Evolutionary conservation across 2,797 vertebrate species (phyloP).

Genomic region (Gallinago stenura): DNA sequence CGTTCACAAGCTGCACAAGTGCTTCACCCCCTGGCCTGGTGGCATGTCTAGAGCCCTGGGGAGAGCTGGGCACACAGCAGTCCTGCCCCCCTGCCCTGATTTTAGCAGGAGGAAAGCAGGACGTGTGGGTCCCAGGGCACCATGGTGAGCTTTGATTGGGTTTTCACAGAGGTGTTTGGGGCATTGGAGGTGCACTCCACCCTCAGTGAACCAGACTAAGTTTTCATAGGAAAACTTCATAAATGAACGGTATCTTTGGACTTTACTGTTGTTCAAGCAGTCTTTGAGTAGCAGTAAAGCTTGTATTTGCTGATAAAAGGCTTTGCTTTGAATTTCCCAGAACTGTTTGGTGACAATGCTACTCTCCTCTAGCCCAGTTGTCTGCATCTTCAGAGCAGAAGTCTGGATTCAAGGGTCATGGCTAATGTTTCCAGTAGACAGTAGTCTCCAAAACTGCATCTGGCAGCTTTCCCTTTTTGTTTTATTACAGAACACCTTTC

Average conservation of each 20-base stretch:
- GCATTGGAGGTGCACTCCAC: not conserved
- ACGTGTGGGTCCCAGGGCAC: rapidly evolving
- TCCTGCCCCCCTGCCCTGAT: too few species aligned
- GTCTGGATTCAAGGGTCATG: not conserved
- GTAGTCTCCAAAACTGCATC: not conserved
- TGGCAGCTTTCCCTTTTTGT: not conserved
- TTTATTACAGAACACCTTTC: conserved; percentile 18
- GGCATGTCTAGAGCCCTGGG: not conserved
- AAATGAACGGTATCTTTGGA: rapidly evolving
- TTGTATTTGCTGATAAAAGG: not conserved
- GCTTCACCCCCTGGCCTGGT: not conserved
- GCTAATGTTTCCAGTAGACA: rapidly evolving
- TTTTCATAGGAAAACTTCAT: too few species aligned
- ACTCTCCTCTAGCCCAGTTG: not conserved
- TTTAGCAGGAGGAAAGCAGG: not conserved
- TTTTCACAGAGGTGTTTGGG: not conserved
- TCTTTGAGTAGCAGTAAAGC: not conserved
- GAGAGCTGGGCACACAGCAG: rapidly evolving
- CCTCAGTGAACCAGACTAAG: not conserved
- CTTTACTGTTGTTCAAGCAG: not conserved
- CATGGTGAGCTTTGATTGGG: rapidly evolving
- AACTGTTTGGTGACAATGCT: not conserved
- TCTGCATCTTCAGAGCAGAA: not conserved
- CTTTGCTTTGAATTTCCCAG: not conserved
- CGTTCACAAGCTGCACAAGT: rapidly evolving